Base-by-base conservation (phyloP, 2,888 invertebrate species). In the Branchipolynoe longqiensis region DNA sequence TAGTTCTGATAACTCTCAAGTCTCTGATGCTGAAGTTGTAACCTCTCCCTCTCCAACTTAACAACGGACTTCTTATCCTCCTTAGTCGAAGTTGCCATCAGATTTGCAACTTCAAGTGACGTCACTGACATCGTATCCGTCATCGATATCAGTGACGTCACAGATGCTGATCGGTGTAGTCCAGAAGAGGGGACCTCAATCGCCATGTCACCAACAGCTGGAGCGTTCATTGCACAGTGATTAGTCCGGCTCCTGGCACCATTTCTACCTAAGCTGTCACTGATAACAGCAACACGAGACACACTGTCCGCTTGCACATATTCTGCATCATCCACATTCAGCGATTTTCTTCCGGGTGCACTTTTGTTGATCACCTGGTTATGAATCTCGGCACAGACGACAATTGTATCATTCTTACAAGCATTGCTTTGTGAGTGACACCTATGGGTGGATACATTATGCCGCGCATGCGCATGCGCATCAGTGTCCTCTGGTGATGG, bases 81-180 rank as follows among this genome's bases (percentile, higher is more conserved):
- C n/a, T 69, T 69, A 48, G 31, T 54, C 0, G 78, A 48, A 1
- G 31, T 48, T 14, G 78, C 78, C 78, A 78, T 78, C 0, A 78
- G 41, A 28, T 78, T 78, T 1, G 78, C 78, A 25, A 78, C 78
- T 33, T 78, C 78, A 31, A 78, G 41, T 41, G 78, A 78, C 48
- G 78, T 78, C 41, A 78, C 78, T 14, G 78, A 78, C 78, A 78
- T 78, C 12, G 78, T 78, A 33, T 78, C 78, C 28, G 78, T 78
- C 54, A 78, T 78, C n/a, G 78, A 78, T 8, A 78, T 78, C 1
- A 78, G 78, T 28, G 78, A 78, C 31, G 48, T 78, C 25, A 78
- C 54, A 12, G 78, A 78, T 14, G 69, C 36, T 22, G 69, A 38
- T 38, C 69, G 2, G 36, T 69, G 6, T 28, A 62, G 62, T 62